Percentiles rank a stretch among this genome's conserved stretches.
Evolutionary conservation across 2,797 vertebrate genomes (phyloP).

Genomic region (Nothura maculosa): DNA sequence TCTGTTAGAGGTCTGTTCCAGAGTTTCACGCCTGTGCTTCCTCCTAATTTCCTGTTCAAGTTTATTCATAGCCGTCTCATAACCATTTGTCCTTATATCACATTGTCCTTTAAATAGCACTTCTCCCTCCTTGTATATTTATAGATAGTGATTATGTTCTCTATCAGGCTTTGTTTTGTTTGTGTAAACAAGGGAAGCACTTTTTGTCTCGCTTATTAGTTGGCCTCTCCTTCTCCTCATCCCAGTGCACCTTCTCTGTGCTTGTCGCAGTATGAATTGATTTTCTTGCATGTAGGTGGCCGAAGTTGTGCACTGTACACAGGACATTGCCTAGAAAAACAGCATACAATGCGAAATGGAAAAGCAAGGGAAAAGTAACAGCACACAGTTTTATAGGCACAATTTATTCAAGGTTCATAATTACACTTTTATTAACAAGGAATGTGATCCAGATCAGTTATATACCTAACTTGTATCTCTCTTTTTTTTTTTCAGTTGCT

Average conservation of each 20-base stretch:
- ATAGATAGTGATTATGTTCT: neutral
- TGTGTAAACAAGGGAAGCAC: neutral
- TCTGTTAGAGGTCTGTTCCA: neutral
- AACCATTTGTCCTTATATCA: conserved; percentile 37
- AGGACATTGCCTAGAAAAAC: neutral
- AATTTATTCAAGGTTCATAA: neutral
- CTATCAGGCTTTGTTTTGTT: conserved; percentile 24
- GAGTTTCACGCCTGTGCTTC: neutral
- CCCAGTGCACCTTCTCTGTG: neutral
- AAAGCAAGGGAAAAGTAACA: neutral
- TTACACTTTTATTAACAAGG: neutral
- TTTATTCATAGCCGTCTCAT: conserved; percentile 20
- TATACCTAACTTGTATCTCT: neutral
- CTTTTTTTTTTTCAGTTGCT: neutral
- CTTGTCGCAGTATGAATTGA: neutral
- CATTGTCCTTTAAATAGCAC: conserved; percentile 26
- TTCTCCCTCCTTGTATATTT: conserved; percentile 13
- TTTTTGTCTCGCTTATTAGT: neutral
- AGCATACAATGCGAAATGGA: neutral
- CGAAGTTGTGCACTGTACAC: neutral
- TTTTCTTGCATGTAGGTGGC: neutral
- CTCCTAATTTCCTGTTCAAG: conserved; percentile 48
- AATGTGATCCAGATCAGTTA: neutral
- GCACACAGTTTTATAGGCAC: neutral
- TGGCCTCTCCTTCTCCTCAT: neutral